These are phyloP conservation scores for Labrus mixtus DNA, from an alignment of 2,113 vertebrate genomes.

Conservation along the genomic window DNA sequence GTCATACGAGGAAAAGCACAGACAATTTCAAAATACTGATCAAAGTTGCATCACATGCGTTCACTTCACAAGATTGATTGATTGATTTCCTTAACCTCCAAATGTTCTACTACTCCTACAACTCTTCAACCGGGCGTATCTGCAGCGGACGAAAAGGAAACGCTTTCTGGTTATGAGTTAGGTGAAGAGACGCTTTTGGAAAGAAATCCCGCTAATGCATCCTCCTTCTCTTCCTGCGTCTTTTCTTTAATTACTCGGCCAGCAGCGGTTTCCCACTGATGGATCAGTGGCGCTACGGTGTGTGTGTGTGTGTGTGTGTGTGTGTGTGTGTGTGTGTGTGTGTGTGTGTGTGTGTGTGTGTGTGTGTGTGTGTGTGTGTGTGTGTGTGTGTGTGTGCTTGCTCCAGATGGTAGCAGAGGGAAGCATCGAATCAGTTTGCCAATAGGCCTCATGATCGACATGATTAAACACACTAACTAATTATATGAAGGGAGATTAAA, in stretches of 20 bases:
- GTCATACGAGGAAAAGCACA: too few species aligned
- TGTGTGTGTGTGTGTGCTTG: constrained; percentile 19
- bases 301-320: neutral
- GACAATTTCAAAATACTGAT: too few species aligned
- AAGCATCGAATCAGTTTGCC: constrained; percentile 87
- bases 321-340: constrained; percentile 30
- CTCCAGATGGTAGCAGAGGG: constrained; percentile 90
- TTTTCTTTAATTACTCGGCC: constrained; percentile 55
- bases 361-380: constrained; percentile 28
- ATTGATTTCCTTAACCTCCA: too few species aligned
- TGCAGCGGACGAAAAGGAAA: too few species aligned
- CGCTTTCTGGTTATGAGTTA: neutral
- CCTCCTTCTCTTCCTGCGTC: constrained; percentile 18
- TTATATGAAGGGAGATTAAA: constrained; percentile 83
- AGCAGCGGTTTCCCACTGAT: constrained; percentile 47
- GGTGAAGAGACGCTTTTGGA: constrained; percentile 4
- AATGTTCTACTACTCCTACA: too few species aligned
- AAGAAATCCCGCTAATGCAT: constrained; percentile 16
- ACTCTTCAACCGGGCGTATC: too few species aligned
- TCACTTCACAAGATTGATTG: too few species aligned
- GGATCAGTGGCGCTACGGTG: constrained; percentile 12
- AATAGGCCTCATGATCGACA: constrained; percentile 91
- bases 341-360: neutral
- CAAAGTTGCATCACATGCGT: too few species aligned
- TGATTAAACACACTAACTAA: constrained; percentile 96